Evolutionary conservation across 2,113 vertebrate genomes (phyloP).

Genomic region (Xiphophorus couchianus): DNA sequence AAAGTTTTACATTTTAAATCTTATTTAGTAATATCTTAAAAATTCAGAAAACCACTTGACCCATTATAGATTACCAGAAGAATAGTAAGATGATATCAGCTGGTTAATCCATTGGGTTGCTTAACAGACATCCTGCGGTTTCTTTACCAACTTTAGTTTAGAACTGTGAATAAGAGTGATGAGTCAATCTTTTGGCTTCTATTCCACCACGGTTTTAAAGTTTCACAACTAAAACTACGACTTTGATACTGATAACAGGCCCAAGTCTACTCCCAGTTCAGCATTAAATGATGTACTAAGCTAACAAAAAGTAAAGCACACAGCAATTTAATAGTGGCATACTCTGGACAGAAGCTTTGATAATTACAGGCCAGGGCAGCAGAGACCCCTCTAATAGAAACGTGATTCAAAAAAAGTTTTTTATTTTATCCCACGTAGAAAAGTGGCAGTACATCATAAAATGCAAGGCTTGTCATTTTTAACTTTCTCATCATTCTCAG

Average conservation of each 20-base stretch:
- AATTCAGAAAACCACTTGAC: no score
- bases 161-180: no score
- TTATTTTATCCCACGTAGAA: constrained; percentile 24
- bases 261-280: neutral
- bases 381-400: constrained; percentile 27
- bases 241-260: neutral
- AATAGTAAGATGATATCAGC: neutral
- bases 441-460: constrained; percentile 30
- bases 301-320: constrained; percentile 7
- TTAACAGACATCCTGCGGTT: neutral
- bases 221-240: neutral
- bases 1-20: no score
- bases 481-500: constrained; percentile 37
- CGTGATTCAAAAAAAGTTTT: constrained; percentile 24
- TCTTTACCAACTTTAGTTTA: no score
- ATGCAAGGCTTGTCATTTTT: constrained; percentile 10
- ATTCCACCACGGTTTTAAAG: neutral
- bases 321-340: constrained; percentile 9
- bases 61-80: neutral
- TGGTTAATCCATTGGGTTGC: neutral
- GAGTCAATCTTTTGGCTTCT: neutral
- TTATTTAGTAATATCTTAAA: no score
- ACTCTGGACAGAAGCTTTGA: constrained; percentile 27
- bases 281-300: neutral
- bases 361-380: constrained; percentile 29